These are phyloP conservation scores for Philereme transversata DNA, from an alignment of 2,888 invertebrate species.

Conservation along the genomic window DNA sequence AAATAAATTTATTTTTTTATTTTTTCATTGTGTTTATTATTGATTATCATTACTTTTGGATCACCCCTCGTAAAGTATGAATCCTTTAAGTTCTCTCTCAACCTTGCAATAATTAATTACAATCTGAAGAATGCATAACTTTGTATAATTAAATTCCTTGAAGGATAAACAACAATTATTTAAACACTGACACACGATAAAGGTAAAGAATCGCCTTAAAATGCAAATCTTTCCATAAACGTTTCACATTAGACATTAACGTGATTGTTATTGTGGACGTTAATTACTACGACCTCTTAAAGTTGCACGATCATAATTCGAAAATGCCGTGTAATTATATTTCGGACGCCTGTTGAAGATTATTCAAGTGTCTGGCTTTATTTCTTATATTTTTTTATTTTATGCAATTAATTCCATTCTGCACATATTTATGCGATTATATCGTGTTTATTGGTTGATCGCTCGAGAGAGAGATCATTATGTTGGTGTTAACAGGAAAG, in stretches of 20 bases:
- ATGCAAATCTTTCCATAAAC: conserved; percentile 64
- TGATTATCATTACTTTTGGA: no score
- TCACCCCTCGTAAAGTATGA: no score
- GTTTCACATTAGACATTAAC: conserved; percentile 61
- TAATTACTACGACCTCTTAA: conserved; percentile 75
- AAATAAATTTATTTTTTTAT: no score
- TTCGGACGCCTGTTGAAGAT: conserved; percentile 59
- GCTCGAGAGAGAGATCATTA: no score
- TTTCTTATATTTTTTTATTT: conserved; percentile 27
- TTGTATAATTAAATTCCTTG: conserved; percentile 44
- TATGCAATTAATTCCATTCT: conserved; percentile 13
- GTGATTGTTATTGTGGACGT: conserved; percentile 68
- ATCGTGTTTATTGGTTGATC: no score
- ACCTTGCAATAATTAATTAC: conserved; percentile 23
- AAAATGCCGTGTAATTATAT: conserved; percentile 63
- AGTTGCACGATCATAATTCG: conserved; percentile 57
- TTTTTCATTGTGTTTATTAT: no score
- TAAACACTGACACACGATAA: conserved; percentile 57
- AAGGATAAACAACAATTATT: conserved; percentile 55
- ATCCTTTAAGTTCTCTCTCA: conserved; percentile 5
- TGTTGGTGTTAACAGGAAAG: no score
- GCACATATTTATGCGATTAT: background rate
- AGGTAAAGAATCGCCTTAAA: conserved; percentile 53
- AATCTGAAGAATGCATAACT: conserved; percentile 33
- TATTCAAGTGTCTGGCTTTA: conserved; percentile 41